Evolutionary conservation across 2,888 invertebrate species (phyloP).

Genomic region (Brenthis hecate): DNA sequence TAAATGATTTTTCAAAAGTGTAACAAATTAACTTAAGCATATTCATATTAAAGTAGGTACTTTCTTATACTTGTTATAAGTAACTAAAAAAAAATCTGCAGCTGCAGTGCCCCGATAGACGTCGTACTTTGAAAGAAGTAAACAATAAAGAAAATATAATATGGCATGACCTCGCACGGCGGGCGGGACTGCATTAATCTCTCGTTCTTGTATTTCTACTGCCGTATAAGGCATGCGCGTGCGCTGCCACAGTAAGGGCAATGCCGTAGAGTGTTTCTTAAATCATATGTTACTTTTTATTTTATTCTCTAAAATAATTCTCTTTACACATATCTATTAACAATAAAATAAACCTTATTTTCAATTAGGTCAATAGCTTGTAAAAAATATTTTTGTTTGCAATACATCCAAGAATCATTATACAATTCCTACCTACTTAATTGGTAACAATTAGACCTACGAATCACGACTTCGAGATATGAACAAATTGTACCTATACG

Average conservation of each 20-base stretch:
- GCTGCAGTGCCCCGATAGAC: constrained; percentile 37
- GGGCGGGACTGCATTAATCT: constrained; percentile 67
- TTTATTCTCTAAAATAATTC: not conserved
- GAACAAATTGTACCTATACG: not conserved
- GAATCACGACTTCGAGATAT: constrained; percentile 15
- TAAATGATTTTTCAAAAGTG: too few relatives aligned
- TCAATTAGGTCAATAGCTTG: too few relatives aligned
- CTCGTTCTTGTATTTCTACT: constrained; percentile 71
- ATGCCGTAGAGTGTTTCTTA: constrained; percentile 50
- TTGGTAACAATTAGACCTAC: constrained; percentile 23
- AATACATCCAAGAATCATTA: constrained; percentile 8
- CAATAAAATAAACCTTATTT: too few relatives aligned
- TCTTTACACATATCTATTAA: not conserved
- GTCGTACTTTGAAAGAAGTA: constrained; percentile 46
- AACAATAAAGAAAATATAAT: constrained; percentile 67
- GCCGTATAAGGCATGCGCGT: constrained; percentile 74
- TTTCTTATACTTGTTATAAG: not conserved
- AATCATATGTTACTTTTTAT: constrained; percentile 20
- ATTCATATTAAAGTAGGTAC: too few relatives aligned
- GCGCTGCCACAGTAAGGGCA: constrained; percentile 60
- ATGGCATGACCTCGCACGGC: constrained; percentile 59
- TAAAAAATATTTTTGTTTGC: not conserved
- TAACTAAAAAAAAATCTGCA: constrained; percentile 10
- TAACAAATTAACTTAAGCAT: too few relatives aligned
- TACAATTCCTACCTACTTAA: constrained; percentile 5